Evolutionary conservation across 1,140 invertebrate genomes (phyloP).

Genomic region (Akabosia matsudoensis): DNA sequence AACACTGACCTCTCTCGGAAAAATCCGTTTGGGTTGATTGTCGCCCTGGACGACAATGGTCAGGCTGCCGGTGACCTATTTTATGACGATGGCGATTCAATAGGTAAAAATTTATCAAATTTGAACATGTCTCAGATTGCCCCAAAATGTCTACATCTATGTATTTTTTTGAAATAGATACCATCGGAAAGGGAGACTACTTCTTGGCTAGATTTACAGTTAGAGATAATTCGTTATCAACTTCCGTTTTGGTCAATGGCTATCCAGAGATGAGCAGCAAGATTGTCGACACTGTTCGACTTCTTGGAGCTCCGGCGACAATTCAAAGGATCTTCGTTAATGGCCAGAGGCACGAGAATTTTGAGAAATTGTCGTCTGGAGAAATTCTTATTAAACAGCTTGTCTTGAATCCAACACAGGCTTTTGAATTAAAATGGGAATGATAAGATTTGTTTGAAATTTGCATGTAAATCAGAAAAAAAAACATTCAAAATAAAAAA

Average conservation of each 20-base stretch:
- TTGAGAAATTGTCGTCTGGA: conserved; percentile 1
- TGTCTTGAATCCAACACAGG: not conserved
- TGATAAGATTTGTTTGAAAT: not conserved
- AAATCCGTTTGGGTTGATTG: conserved; percentile 50
- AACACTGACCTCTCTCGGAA: conserved; percentile 57
- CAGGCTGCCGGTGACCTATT: conserved; percentile 50
- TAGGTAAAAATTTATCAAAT: conserved; percentile 62
- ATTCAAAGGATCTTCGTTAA: conserved; percentile 26
- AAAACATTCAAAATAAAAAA: no score
- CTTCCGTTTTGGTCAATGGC: conserved; percentile 27
- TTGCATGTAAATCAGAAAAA: not conserved
- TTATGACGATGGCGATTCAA: conserved; percentile 58
- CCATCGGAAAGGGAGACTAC: conserved; percentile 33
- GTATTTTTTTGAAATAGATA: conserved; percentile 19
- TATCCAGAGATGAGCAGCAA: conserved; percentile 36
- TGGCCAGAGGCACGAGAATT: conserved; percentile 23
- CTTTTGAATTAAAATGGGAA: conserved; percentile 7
- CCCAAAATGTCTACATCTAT: not conserved
- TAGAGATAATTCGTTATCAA: not conserved
- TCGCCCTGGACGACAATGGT: conserved; percentile 48
- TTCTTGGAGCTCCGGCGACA: conserved; percentile 27
- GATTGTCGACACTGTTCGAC: conserved; percentile 23
- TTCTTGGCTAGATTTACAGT: conserved; percentile 17
- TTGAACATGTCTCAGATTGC: not conserved
- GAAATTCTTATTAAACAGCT: conserved; percentile 33